Evolutionary conservation across 2,797 vertebrate species (phyloP).

Genomic region (Sebastolobus altivelis): DNA sequence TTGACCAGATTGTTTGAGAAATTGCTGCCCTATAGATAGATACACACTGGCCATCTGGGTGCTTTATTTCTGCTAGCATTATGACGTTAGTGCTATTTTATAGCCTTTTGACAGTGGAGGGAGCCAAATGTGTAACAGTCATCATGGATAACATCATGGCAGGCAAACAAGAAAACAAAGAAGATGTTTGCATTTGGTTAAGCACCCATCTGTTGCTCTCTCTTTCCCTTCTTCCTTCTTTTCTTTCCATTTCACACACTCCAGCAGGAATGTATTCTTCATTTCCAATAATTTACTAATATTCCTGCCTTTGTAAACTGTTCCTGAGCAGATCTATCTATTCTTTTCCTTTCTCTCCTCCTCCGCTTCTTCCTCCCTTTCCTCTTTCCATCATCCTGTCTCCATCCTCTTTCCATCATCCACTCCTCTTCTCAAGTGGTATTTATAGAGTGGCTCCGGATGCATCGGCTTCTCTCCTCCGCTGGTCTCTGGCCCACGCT

Average conservation of each 20-base stretch:
- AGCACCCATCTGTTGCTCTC: conserved; percentile 43
- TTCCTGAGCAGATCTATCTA: conserved; percentile 32
- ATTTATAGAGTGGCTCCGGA: conserved; percentile 80
- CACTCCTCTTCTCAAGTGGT: conserved; percentile 63
- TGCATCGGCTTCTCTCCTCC: conserved; percentile 66
- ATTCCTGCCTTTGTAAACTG: not conserved
- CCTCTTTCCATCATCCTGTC: conserved; percentile 62
- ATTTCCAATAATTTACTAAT: conserved; percentile 4
- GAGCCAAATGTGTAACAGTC: conserved; percentile 43
- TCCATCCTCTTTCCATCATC: conserved; percentile 67
- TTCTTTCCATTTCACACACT: conserved; percentile 5
- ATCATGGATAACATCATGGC: conserved; percentile 25
- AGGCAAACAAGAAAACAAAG: conserved; percentile 46
- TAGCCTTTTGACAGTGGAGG: conserved; percentile 49
- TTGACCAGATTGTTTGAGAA: conserved; percentile 63
- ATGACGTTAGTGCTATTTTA: conserved; percentile 27
- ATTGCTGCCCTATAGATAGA: conserved; percentile 44
- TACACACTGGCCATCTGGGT: conserved; percentile 64
- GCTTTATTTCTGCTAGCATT: conserved; percentile 42
- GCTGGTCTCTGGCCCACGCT: conserved; percentile 73
- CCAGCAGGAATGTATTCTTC: not conserved
- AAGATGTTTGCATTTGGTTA: conserved; percentile 49
- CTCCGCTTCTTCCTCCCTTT: conserved; percentile 17
- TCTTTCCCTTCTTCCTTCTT: conserved; percentile 1
- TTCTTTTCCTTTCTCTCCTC: conserved; percentile 15